phyloP scores from a whole-genome alignment of 2,888 invertebrate genomes.

The Shargacucullia verbasci region DNA sequence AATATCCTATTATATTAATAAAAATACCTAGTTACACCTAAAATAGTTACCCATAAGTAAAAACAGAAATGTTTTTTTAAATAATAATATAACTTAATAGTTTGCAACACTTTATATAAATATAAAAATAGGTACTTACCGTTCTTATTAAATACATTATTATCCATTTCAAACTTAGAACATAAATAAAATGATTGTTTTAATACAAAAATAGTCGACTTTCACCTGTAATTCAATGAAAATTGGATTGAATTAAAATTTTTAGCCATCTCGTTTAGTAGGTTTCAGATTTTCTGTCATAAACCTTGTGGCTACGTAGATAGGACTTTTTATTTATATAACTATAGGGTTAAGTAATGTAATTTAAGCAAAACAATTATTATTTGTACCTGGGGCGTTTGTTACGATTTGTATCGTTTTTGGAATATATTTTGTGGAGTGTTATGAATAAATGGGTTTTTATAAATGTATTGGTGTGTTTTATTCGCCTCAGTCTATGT shows the following conservation, averaged over 20 bases:
- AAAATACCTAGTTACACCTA: background rate
- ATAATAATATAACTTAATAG: no score
- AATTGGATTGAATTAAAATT: no score
- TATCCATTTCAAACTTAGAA: no score
- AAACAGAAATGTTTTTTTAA: no score
- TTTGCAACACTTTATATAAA: background rate
- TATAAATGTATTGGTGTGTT: slow-evolving; percentile 65
- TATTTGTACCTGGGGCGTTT: slow-evolving; percentile 77
- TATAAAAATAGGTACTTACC: background rate
- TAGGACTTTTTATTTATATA: slow-evolving; percentile 12
- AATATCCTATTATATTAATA: slow-evolving; percentile 2
- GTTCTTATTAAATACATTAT: background rate
- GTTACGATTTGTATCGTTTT: slow-evolving; percentile 80
- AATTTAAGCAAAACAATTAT: slow-evolving; percentile 63
- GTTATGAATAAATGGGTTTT: slow-evolving; percentile 82
- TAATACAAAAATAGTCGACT: no score
- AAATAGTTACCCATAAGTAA: background rate
- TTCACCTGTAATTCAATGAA: no score
- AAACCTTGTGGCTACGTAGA: slow-evolving; percentile 15
- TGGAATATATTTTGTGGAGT: slow-evolving; percentile 78
- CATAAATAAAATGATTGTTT: no score
- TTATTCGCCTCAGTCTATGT: background rate
- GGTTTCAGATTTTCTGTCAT: background rate
- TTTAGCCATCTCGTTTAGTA: background rate
- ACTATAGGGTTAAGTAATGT: slow-evolving; percentile 27